Evolutionary conservation across 2,797 vertebrate genomes (phyloP).

Genomic region (Anas acuta): DNA sequence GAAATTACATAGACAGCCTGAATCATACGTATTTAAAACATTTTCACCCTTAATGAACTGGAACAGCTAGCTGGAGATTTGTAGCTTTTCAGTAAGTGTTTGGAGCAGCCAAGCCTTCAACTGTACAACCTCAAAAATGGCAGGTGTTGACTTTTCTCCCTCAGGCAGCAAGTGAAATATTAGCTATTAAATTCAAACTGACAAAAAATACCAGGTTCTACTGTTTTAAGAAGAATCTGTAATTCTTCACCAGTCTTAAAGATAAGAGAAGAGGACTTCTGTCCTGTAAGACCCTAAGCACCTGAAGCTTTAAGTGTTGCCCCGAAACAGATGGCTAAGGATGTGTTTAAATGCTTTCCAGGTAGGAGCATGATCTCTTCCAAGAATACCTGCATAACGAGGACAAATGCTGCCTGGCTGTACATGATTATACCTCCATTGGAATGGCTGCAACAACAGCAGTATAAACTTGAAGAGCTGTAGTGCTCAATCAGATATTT

Average conservation of each 20-base stretch:
- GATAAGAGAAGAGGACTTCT: neutral
- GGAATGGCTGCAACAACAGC: neutral
- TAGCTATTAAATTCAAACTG: neutral
- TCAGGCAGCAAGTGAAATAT: neutral
- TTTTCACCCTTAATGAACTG: neutral
- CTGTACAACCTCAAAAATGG: neutral
- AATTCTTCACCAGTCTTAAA: neutral
- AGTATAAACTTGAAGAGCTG: neutral
- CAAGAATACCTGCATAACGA: neutral
- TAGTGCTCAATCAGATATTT: neutral
- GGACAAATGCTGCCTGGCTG: accelerated
- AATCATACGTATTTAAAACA: neutral
- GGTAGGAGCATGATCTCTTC: neutral
- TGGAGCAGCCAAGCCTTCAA: neutral
- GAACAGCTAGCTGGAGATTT: neutral
- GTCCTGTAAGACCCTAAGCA: neutral
- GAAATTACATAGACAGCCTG: neutral
- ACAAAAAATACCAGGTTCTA: neutral
- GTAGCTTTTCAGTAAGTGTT: neutral
- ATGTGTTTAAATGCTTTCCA: neutral
- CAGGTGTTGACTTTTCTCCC: neutral
- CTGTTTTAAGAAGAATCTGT: neutral
- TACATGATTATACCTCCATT: neutral
- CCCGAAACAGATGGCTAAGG: neutral
- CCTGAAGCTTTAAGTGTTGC: neutral